Evolutionary conservation across 2,113 vertebrate species (phyloP).

Genomic region (Dromas ardeola): DNA sequence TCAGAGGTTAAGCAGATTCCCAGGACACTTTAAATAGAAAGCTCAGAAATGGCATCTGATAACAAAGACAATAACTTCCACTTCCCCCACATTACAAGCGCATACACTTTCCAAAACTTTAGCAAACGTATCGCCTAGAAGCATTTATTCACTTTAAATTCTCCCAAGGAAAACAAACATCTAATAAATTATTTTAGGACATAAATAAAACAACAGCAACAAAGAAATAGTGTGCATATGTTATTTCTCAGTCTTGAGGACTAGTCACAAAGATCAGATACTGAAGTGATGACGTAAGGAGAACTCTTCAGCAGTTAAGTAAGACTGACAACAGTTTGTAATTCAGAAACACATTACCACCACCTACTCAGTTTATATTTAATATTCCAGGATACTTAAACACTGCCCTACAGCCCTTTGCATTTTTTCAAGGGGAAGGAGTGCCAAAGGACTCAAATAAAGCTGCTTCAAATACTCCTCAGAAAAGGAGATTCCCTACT

Average conservation of each 20-base stretch:
- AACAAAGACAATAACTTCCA: background rate
- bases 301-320: background rate
- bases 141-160: background rate
- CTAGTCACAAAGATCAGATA: background rate
- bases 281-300: background rate
- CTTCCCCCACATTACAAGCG: background rate
- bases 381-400: background rate
- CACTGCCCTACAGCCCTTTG: background rate
- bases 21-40: constrained; percentile 28
- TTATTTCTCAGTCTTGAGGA: background rate
- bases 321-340: background rate
- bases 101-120: background rate
- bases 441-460: background rate
- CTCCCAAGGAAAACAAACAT: background rate
- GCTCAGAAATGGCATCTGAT: constrained; percentile 1
- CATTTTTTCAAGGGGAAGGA: background rate
- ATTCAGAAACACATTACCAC: background rate
- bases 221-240: background rate
- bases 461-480: background rate
- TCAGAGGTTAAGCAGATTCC: constrained; percentile 53
- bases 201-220: background rate
- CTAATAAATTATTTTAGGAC: background rate
- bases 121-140: background rate
- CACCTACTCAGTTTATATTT: background rate
- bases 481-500: background rate